phyloP scores from a whole-genome alignment of 2,797 vertebrate genomes.

The Melanotaenia boesemani region DNA sequence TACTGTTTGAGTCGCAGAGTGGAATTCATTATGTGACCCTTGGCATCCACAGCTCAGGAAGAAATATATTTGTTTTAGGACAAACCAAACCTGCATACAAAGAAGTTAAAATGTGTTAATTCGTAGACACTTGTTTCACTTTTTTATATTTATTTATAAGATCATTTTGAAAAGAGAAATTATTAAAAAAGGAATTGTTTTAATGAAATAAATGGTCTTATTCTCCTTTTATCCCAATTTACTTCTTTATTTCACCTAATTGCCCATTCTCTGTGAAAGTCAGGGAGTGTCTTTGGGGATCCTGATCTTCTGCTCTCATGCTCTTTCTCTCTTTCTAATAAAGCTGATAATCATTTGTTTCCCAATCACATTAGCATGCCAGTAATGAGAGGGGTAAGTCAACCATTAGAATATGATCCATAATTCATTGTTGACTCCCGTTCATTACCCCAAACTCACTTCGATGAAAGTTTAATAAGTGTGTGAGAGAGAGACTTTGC shows the following conservation, averaged over 20 bases:
- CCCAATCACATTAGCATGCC: conserved; percentile 79
- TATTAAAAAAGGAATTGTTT: conserved; percentile 10
- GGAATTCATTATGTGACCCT: conserved; percentile 45
- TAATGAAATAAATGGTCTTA: conserved; percentile 2
- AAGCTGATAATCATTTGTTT: conserved; percentile 80
- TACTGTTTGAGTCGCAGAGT: conserved; percentile 35
- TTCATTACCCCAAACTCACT: conserved; percentile 81
- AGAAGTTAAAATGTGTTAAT: conserved; percentile 15
- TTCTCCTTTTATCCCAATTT: conserved; percentile 8
- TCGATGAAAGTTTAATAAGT: conserved; percentile 80
- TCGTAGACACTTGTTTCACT: conserved; percentile 19
- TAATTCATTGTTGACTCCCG: conserved; percentile 85
- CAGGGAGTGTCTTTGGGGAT: conserved; percentile 28
- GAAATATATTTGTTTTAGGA: conserved; percentile 1
- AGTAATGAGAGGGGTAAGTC: conserved; percentile 82
- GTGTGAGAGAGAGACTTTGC: conserved; percentile 36
- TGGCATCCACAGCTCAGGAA: conserved; percentile 33
- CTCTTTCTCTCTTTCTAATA: conserved; percentile 62
- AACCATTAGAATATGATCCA: conserved; percentile 85
- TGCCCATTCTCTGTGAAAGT: conserved; percentile 33
- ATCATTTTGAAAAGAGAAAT: conserved; percentile 20
- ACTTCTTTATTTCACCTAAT: neutral
- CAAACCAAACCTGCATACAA: neutral
- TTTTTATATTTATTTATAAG: conserved; percentile 14
- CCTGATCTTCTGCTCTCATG: conserved; percentile 29